Percentiles rank a stretch among this genome's conserved stretches.
Conservation (phyloP, 92 coral and sea anemone species). For the Porites rus region DNA sequence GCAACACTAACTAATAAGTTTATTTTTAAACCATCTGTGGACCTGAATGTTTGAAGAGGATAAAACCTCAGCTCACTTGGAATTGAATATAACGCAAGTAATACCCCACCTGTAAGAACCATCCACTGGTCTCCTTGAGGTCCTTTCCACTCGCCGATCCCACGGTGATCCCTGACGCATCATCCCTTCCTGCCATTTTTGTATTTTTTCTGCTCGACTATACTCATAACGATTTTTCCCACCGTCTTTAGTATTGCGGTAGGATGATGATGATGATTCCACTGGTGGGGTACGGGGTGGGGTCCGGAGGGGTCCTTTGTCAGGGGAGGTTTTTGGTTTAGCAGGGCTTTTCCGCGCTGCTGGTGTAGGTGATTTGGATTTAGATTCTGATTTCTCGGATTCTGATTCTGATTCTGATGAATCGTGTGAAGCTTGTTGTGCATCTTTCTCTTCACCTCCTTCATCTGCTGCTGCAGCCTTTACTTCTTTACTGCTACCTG, state of each 20-base stretch:
- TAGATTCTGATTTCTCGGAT: conserved; percentile 21
- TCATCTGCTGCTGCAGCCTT: conserved; percentile 13
- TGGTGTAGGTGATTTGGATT: conserved; percentile 31
- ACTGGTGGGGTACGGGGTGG: conserved; percentile 65
- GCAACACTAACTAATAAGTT: too few species aligned
- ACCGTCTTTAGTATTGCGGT: conserved; percentile 45
- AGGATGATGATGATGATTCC: conserved; percentile 45
- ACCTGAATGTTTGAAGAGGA: too few species aligned
- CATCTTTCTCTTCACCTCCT: conserved; percentile 28
- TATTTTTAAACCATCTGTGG: too few species aligned
- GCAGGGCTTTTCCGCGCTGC: conserved; percentile 32
- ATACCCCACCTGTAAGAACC: conserved; percentile 55
- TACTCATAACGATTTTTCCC: conserved; percentile 67
- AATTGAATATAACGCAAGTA: too few species aligned
- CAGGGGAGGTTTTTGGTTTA: conserved; percentile 35
- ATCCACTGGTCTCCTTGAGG: conserved; percentile 9
- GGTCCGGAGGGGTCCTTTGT: conserved; percentile 55
- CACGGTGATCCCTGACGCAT: conserved; percentile 43
- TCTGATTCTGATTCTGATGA: conserved; percentile 78
- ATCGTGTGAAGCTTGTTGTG: conserved; percentile 56
- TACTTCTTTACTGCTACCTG: conserved; percentile 48
- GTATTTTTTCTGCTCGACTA: conserved; percentile 66
- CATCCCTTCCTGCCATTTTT: conserved; percentile 62
- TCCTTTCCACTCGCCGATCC: conserved; percentile 57
- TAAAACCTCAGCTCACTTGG: too few species aligned